Percentiles rank a stretch among this genome's conserved stretches.
These are phyloP conservation scores for Macrocentrus cingulum DNA, from an alignment of 1,140 invertebrate species.

Conservation along the genomic window DNA sequence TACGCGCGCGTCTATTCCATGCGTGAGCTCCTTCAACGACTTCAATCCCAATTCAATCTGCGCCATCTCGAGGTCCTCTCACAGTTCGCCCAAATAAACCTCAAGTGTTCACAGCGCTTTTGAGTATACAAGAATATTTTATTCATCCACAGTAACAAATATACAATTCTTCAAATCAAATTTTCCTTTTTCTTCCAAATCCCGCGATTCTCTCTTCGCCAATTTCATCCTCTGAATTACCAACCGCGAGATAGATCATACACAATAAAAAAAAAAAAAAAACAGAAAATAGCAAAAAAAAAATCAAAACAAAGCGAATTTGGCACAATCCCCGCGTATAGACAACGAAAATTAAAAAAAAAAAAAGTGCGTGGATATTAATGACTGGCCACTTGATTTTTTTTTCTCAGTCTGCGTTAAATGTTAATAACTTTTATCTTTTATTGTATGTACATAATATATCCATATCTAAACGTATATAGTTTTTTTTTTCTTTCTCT, in stretches of 20 bases:
- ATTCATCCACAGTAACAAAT: slow-evolving; percentile 61
- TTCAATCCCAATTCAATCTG: slow-evolving; percentile 11
- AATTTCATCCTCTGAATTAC: too few relatives aligned
- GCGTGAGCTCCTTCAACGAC: slow-evolving; percentile 11
- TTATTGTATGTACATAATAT: slow-evolving; percentile 38
- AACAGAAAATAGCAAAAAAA: slow-evolving; percentile 19
- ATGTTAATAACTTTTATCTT: slow-evolving; percentile 25
- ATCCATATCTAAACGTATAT: slow-evolving; percentile 44
- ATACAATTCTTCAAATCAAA: slow-evolving; percentile 57
- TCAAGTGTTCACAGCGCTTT: slow-evolving; percentile 25
- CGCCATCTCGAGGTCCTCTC: slow-evolving; percentile 3
- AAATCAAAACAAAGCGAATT: slow-evolving; percentile 43
- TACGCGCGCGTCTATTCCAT: slow-evolving; percentile 41
- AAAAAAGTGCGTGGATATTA: slow-evolving; percentile 17
- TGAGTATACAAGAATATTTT: slow-evolving; percentile 62
- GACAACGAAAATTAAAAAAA: slow-evolving; percentile 15
- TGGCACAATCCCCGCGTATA: slow-evolving; percentile 47
- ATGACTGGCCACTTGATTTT: slow-evolving; percentile 20
- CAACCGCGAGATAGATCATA: too few relatives aligned
- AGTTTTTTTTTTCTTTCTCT: slow-evolving; percentile 21
- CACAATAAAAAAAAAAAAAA: slow-evolving; percentile 12
- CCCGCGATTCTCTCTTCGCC: too few relatives aligned
- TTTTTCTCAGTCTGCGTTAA: slow-evolving; percentile 20
- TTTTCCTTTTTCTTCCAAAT: too few relatives aligned
- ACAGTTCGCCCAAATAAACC: not conserved